A percentile compares a stretch with the other conserved stretches of the same genome.
Evolutionary conservation across 2,113 vertebrate species (phyloP).

Genomic region (Lathamus discolor): DNA sequence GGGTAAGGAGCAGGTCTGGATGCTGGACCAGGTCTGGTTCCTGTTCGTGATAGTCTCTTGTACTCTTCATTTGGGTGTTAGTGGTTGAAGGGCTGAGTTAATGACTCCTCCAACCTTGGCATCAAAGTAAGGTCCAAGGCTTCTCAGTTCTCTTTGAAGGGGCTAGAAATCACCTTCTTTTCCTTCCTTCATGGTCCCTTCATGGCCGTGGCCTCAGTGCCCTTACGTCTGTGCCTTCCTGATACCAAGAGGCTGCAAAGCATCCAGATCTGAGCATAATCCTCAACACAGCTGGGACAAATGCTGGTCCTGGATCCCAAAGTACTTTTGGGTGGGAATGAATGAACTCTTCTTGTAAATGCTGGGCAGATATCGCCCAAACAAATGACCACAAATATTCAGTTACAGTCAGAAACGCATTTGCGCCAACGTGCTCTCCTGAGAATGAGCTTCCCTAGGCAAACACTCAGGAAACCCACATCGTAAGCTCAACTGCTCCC

Average conservation of each 20-base stretch:
- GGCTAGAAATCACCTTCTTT: not conserved
- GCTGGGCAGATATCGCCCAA: not conserved
- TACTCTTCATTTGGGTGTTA: not conserved
- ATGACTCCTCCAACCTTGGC: not conserved
- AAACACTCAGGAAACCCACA: slow-evolving; percentile 11
- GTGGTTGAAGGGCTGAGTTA: not conserved
- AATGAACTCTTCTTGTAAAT: not conserved
- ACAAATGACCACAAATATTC: slow-evolving; percentile 22
- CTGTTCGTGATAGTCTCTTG: not conserved
- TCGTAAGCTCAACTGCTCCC: not conserved
- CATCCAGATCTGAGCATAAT: not conserved
- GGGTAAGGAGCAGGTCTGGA: not conserved
- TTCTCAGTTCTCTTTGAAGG: not conserved
- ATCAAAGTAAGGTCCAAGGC: not conserved
- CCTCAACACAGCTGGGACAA: not conserved
- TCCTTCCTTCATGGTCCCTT: not conserved
- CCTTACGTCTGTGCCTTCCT: not conserved
- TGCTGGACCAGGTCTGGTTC: not conserved
- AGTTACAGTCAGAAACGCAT: not conserved
- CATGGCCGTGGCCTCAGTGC: not conserved
- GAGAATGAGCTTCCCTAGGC: not conserved
- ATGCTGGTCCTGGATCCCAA: not conserved
- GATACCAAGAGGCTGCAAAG: not conserved
- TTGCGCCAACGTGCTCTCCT: not conserved
- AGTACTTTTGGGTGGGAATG: not conserved